Conservation (phyloP, 2,797 vertebrate genomes). For the Meda fulgida region DNA sequence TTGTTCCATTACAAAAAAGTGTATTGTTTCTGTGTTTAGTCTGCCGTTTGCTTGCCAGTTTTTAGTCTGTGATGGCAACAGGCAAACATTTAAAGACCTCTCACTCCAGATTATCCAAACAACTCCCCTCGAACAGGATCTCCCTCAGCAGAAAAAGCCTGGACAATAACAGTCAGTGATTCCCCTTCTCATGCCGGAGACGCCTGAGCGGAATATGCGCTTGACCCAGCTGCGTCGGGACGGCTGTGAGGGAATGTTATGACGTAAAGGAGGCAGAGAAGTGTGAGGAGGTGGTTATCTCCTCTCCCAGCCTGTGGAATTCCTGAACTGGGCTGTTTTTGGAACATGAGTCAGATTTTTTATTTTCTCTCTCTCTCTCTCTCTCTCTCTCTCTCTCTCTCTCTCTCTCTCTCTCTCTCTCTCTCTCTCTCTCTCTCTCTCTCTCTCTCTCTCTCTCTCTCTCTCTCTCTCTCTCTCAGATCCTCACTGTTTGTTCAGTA, state of each 20-base stretch:
- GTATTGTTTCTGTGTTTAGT: slow-evolving; percentile 55
- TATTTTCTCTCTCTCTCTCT: slow-evolving; percentile 52
- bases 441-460: slow-evolving; percentile 57
- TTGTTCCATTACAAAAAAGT: slow-evolving; percentile 22
- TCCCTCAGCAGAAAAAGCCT: slow-evolving; percentile 38
- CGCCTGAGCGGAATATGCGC: slow-evolving; percentile 73
- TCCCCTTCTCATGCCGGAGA: slow-evolving; percentile 71
- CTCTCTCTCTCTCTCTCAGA: slow-evolving; percentile 19
- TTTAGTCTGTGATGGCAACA: slow-evolving; percentile 61
- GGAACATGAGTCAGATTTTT: slow-evolving; percentile 70
- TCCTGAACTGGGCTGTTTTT: slow-evolving; percentile 75
- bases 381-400: slow-evolving; percentile 49
- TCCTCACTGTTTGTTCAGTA: slow-evolving; percentile 43
- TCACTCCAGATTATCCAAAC: slow-evolving; percentile 63
- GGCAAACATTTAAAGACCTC: slow-evolving; percentile 66
- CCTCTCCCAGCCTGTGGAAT: slow-evolving; percentile 70
- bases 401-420: slow-evolving; percentile 46
- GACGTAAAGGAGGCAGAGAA: slow-evolving; percentile 68
- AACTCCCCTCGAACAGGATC: slow-evolving; percentile 62
- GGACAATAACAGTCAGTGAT: slow-evolving; percentile 57
- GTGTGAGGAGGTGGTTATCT: slow-evolving; percentile 69
- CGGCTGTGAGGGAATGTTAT: slow-evolving; percentile 69
- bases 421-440: slow-evolving; percentile 17
- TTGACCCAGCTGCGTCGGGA: slow-evolving; percentile 75
- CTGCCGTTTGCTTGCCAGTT: slow-evolving; percentile 32